Evolutionary conservation across 2,113 vertebrate genomes (phyloP).

Genomic region (Emberiza fucata): DNA sequence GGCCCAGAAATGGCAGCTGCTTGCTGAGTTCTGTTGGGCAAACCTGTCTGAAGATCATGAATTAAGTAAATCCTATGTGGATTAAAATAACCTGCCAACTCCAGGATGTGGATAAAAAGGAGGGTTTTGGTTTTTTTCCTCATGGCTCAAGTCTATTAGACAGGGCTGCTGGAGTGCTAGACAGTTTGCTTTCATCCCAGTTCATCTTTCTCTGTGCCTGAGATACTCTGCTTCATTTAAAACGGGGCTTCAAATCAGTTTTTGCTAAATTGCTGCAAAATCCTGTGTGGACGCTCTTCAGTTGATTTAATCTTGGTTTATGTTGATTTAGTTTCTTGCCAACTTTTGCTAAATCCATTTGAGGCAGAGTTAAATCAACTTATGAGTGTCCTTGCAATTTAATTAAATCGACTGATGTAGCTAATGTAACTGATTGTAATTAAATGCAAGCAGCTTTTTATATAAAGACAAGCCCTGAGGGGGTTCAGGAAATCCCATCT

Average conservation of each 20-base stretch:
- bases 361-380: conserved; percentile 62
- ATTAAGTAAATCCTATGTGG: not conserved
- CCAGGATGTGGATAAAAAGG: not conserved
- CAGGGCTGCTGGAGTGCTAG: not conserved
- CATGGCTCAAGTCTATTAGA: not conserved
- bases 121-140: not conserved
- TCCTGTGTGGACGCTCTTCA: conserved; percentile 38
- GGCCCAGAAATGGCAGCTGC: not conserved
- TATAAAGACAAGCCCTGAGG: conserved; percentile 45
- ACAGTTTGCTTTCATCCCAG: not conserved
- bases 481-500: conserved; percentile 52
- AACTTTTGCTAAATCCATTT: conserved; percentile 54
- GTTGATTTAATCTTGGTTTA: conserved; percentile 56
- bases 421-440: conserved; percentile 63
- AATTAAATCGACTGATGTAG: conserved; percentile 62
- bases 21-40: not conserved
- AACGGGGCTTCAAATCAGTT: not conserved
- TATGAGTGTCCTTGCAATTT: conserved; percentile 61
- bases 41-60: not conserved
- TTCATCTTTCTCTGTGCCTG: not conserved
- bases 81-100: not conserved
- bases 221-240: not conserved
- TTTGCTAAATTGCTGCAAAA: conserved; percentile 26
- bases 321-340: conserved; percentile 55
- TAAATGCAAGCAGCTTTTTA: conserved; percentile 45